Conservation (phyloP, 2,888 invertebrate genomes). For the Coelopa pilipes region DNA sequence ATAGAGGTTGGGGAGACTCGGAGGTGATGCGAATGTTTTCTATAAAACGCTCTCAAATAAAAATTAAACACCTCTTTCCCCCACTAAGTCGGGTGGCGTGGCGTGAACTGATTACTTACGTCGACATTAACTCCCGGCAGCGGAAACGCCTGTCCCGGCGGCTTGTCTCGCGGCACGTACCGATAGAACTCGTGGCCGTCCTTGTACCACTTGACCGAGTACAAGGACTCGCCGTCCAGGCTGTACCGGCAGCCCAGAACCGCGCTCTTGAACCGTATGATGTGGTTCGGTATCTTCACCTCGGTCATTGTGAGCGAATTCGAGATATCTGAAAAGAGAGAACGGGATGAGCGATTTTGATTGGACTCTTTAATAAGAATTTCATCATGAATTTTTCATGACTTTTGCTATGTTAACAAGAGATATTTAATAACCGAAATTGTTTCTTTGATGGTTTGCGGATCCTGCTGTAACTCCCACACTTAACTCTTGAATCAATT, state of each 20-base stretch:
- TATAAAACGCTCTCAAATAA: not conserved
- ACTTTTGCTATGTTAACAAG: no score
- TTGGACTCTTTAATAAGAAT: not conserved
- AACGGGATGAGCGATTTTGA: not conserved
- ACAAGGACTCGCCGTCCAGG: slow-evolving; percentile 83
- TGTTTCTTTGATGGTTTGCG: no score
- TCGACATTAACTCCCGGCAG: slow-evolving; percentile 86
- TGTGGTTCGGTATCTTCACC: slow-evolving; percentile 83
- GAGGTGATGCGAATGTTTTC: not conserved
- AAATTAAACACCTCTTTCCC: no score
- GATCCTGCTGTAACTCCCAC: no score
- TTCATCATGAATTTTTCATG: not conserved
- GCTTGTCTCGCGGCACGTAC: slow-evolving; percentile 83
- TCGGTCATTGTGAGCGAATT: slow-evolving; percentile 78
- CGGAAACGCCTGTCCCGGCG: slow-evolving; percentile 82
- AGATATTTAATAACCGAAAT: no score
- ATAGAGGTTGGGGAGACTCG: not conserved
- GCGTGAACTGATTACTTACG: slow-evolving; percentile 71
- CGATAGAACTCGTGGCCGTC: slow-evolving; percentile 90
- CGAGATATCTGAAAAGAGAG: slow-evolving; percentile 66
- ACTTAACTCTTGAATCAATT: no score
- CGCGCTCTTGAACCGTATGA: slow-evolving; percentile 81
- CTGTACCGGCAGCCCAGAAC: slow-evolving; percentile 84
- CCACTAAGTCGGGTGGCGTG: no score
- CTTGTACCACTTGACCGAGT: slow-evolving; percentile 94